Percentiles rank a stretch among this genome's conserved stretches.
Evolutionary conservation across 2,113 vertebrate genomes (phyloP).

Genomic region (Crotalus tigris): DNA sequence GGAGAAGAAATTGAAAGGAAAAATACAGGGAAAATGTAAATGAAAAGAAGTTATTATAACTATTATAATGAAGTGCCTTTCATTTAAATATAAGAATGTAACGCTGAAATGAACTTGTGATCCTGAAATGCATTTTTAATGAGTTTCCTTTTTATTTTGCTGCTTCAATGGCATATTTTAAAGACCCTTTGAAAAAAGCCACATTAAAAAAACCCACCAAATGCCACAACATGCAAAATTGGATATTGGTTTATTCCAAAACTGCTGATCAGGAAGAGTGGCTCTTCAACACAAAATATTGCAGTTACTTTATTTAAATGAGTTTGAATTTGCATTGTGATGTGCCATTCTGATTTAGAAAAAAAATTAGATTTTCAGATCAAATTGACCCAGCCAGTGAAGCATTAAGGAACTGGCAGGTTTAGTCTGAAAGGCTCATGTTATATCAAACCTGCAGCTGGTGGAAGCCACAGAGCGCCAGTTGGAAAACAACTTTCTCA

Average conservation of each 20-base stretch:
- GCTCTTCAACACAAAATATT: constrained; percentile 99
- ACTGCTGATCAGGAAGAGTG: constrained; percentile 99
- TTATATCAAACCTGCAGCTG: constrained; percentile 91
- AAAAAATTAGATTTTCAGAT: constrained; percentile 99
- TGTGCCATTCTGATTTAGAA: constrained; percentile 99
- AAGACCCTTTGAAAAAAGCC: constrained; percentile 91
- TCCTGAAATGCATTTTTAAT: constrained; percentile 99
- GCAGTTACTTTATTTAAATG: constrained; percentile 99
- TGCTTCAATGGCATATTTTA: constrained; percentile 99
- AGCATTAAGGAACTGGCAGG: constrained; percentile 99
- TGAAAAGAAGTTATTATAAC: constrained; percentile 99
- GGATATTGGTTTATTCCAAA: constrained; percentile 99
- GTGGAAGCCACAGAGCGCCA: constrained; percentile 78
- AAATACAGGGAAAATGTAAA: constrained; percentile 97
- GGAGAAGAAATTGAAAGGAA: constrained; percentile 93
- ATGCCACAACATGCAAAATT: constrained; percentile 98
- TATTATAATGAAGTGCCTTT: constrained; percentile 99
- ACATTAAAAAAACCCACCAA: constrained; percentile 96
- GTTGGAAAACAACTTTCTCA: constrained; percentile 75
- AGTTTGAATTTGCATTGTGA: constrained; percentile 99
- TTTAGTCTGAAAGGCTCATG: constrained; percentile 95
- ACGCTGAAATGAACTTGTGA: constrained; percentile 96
- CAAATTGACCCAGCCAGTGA: constrained; percentile 99
- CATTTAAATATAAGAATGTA: constrained; percentile 99
- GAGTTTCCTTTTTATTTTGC: constrained; percentile 99